Base-by-base conservation (phyloP, 2,888 invertebrate species). In the Dryomyza anilis region DNA sequence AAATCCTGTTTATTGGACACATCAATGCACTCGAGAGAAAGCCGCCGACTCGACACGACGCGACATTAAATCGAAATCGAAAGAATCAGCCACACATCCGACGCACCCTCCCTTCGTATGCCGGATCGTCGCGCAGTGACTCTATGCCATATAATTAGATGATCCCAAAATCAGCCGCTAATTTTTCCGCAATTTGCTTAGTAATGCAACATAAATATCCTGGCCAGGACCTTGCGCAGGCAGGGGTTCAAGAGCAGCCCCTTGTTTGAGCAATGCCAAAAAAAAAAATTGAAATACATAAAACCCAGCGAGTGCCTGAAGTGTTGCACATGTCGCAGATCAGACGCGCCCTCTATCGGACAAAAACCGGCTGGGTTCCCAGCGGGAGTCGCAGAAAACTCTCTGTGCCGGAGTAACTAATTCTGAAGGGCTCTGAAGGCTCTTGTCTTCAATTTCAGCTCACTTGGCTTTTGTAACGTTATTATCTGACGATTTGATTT, bases 101-200 rank as follows among this genome's bases (percentile, higher is more conserved):
- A 27, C 2, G 45, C 16, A 16, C 8, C 10, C 27, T 14, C 14
- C 10, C 16, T 6, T 43, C 21, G 60, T 57, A 21, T 12, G 39
- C 60, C n/a, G 48, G 16, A 8, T 33, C 36, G 36, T n/a, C 25
- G 12, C 46, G 58, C 45, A 52, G 21, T 30, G 27, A 62, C 58
- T 57, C 55, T 56, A 30, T 33, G 65, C 52, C 43, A 25, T 65
- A 69, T 80, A 82, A 82, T 83, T 82, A 81, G 81, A 81, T 82
- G 81, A 82, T 80, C 79, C 80, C 76, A 74, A 81, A 82, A 82
- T 83, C 81, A 82, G 83, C 83, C 83, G 82, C 84, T 84, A 84
- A 84, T 84, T 84, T 83, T 83, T 83, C 83, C 83, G 82, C 83
- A 84, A 83, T 84, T 83, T 83, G 81, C 80, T 80, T 81, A 75